phyloP scores from a whole-genome alignment of 2,888 invertebrate genomes.

The Chymomyza caudatula region DNA sequence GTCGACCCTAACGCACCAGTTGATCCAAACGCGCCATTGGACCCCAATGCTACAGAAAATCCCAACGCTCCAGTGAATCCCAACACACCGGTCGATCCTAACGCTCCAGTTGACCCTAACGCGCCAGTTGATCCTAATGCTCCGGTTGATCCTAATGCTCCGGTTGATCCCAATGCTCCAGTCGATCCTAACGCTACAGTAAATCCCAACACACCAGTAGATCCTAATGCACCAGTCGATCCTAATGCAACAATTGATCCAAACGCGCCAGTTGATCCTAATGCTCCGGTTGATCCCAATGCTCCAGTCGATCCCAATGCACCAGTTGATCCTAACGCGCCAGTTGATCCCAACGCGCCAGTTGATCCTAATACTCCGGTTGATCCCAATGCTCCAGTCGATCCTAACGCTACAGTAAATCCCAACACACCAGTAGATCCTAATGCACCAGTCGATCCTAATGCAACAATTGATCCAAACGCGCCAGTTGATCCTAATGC shows the following conservation, averaged over 20 bases:
- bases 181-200: slow-evolving; percentile 15
- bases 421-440: slow-evolving; percentile 21
- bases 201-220: slow-evolving; percentile 19
- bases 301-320: slow-evolving; percentile 20
- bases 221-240: slow-evolving; percentile 13
- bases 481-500: slow-evolving; percentile 21
- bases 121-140: slow-evolving; percentile 23
- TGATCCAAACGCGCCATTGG: not conserved
- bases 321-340: slow-evolving; percentile 24
- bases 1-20: slow-evolving; percentile 15
- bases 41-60: slow-evolving; percentile 20
- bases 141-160: slow-evolving; percentile 25
- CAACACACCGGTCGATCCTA: slow-evolving; percentile 22
- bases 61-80: slow-evolving; percentile 10
- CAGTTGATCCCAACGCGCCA: slow-evolving; percentile 16
- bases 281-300: slow-evolving; percentile 22
- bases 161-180: slow-evolving; percentile 20
- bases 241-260: slow-evolving; percentile 28
- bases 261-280: slow-evolving; percentile 16
- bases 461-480: slow-evolving; percentile 10
- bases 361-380: slow-evolving; percentile 17
- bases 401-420: slow-evolving; percentile 21
- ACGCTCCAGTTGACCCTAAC: slow-evolving; percentile 25
- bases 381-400: slow-evolving; percentile 13
- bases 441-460: slow-evolving; percentile 13